Evolutionary conservation across 2,888 invertebrate genomes (phyloP), one percentile per base, ranked within the genome.

Genomic region (Buathra laborator): DNA sequence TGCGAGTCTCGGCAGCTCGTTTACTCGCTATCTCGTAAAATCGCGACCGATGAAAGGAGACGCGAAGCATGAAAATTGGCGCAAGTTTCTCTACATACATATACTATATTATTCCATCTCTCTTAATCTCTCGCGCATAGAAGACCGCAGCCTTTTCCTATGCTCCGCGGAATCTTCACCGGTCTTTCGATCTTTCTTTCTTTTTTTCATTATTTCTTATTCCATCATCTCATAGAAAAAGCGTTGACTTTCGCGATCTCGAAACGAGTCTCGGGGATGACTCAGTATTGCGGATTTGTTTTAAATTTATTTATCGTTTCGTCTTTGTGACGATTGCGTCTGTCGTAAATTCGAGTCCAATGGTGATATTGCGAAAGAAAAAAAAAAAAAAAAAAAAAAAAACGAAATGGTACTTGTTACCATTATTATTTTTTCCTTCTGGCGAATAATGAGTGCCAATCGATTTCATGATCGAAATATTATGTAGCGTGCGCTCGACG

Each of bases 11-110:
- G 29, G 29, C 14, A 14, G 43, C 76, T 79, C 70, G 62, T 53
- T 64, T 44, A 32, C 53, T 79, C 62, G 51, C 68, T 84, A 84
- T 85, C 86, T 74, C 79, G 81, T 83, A 70, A 84, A 86, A 86
- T 85, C 86, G 83, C 82, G 82, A 68, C 81, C 78, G 87, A 87
- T 87, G 87, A 84, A 84, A 81, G 82, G 81, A 78, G 82, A 87
- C 85, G 81, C 85, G 85, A 82, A 87, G 76, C 88, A 87, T 88
- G 87, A 87, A 87, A 88, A 88, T 87, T 86, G 86, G 87, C 86
- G 83, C 88, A 86, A 88, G 72, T 87, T 86, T 88, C 88, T 86
- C 87, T 80, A 85, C 64, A 76, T 74, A 72, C 67, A 78, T 46
- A 75, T 59, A 51, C 51, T 9, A 56, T 14, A 56, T 56, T 72